Evolutionary conservation across 2,888 invertebrate species (phyloP).

Genomic region (Sphaerophoria rueppellii): DNA sequence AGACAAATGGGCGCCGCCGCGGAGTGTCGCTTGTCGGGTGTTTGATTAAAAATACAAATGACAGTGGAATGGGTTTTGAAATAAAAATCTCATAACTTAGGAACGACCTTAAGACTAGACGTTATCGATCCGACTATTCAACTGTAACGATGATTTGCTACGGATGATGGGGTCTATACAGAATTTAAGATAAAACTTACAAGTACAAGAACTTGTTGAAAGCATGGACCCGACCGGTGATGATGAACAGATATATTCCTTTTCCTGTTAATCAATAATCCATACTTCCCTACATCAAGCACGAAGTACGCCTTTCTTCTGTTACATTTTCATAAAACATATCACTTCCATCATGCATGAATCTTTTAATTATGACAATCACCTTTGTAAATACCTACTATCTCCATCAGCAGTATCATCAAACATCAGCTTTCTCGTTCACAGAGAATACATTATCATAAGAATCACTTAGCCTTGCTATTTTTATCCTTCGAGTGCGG

Average conservation of each 20-base stretch:
- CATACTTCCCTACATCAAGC: no score
- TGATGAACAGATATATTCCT: no score
- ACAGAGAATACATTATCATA: constrained; percentile 15
- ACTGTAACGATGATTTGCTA: not conserved
- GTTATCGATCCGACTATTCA: not conserved
- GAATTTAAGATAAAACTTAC: no score
- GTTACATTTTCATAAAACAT: not conserved
- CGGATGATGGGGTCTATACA: no score
- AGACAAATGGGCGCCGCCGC: constrained; percentile 65
- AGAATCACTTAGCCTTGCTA: constrained; percentile 26
- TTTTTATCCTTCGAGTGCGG: constrained; percentile 39
- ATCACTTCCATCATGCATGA: not conserved
- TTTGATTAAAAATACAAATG: not conserved
- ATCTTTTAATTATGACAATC: constrained; percentile 8
- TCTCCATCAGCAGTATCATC: not conserved
- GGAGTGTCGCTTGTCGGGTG: not conserved
- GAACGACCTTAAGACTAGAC: constrained; percentile 1
- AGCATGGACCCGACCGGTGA: not conserved
- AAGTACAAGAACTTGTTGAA: no score
- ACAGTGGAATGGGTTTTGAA: constrained; percentile 20
- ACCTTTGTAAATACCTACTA: not conserved
- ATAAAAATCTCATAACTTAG: constrained; percentile 35
- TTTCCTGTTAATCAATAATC: no score
- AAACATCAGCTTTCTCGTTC: not conserved
- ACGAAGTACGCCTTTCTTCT: not conserved